phyloP scores from a whole-genome alignment of 1,140 invertebrate species.

The Lethocerus indicus region DNA sequence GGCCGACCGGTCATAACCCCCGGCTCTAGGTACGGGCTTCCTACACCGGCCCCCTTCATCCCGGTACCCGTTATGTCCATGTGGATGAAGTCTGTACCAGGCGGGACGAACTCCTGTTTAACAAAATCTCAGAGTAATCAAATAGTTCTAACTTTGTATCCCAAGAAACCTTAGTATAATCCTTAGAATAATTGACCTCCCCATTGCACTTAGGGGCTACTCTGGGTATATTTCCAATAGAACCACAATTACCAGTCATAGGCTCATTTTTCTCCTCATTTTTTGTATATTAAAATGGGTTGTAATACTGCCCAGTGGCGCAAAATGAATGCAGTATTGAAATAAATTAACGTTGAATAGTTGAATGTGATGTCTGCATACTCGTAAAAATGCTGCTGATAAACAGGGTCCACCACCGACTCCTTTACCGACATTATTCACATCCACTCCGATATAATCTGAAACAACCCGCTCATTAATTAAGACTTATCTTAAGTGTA shows the following conservation, averaged over 20 bases:
- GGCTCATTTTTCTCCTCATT: too few species aligned
- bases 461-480: too few species aligned
- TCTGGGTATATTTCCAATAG: too few species aligned
- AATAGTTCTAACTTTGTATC: too few species aligned
- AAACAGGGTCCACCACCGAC: conserved; percentile 29
- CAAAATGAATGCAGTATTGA: neutral
- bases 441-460: conserved; percentile 29
- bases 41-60: conserved; percentile 23
- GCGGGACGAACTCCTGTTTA: conserved; percentile 38
- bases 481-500: too few species aligned
- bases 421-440: conserved; percentile 30
- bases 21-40: conserved; percentile 30
- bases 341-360: neutral
- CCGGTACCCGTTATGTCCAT: conserved; percentile 41
- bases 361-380: conserved; percentile 1
- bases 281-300: too few species aligned
- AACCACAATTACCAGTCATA: too few species aligned
- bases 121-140: too few species aligned
- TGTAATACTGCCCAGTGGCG: neutral
- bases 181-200: too few species aligned
- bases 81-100: conserved; percentile 35
- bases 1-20: conserved; percentile 34
- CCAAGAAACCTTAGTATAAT: too few species aligned
- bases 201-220: too few species aligned
- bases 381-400: conserved; percentile 33